Conservation (phyloP, 2,888 invertebrate genomes). For the Tetropium fuscum region DNA sequence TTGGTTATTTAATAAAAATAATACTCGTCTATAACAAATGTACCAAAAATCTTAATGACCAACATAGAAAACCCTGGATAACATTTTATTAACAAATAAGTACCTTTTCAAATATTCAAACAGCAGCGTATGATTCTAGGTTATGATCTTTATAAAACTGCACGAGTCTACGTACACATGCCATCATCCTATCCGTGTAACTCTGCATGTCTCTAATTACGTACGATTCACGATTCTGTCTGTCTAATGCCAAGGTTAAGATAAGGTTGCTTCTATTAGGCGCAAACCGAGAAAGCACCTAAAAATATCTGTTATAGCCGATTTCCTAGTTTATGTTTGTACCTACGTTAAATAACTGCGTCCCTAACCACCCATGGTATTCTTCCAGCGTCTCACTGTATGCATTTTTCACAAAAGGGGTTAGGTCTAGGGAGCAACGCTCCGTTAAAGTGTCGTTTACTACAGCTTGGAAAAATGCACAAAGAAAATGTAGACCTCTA, state of each 20-base stretch:
- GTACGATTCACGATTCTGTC: conserved; percentile 57
- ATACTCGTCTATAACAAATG: too few relatives aligned
- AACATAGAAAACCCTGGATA: too few relatives aligned
- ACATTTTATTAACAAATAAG: background rate
- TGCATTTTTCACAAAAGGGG: conserved; percentile 73
- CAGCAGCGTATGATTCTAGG: conserved; percentile 60
- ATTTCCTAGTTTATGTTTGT: background rate
- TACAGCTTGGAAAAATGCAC: conserved; percentile 71
- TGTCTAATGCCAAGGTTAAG: conserved; percentile 49
- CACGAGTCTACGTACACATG: conserved; percentile 72
- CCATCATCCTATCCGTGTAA: conserved; percentile 70
- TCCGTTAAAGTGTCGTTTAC: conserved; percentile 67
- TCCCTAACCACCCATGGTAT: conserved; percentile 82
- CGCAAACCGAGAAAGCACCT: conserved; percentile 56
- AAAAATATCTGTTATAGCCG: conserved; percentile 17
- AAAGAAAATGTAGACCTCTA: conserved; percentile 75
- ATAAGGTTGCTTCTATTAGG: conserved; percentile 53
- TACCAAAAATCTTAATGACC: too few relatives aligned
- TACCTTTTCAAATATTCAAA: background rate
- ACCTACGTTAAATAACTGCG: conserved; percentile 79
- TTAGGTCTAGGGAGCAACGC: conserved; percentile 69
- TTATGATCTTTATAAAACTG: conserved; percentile 71
- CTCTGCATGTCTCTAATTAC: conserved; percentile 62
- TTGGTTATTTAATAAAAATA: too few relatives aligned
- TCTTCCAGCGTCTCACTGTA: conserved; percentile 79